These are phyloP conservation scores for Busseola fusca DNA, from an alignment of 2,888 invertebrate genomes.

Conservation along the genomic window DNA sequence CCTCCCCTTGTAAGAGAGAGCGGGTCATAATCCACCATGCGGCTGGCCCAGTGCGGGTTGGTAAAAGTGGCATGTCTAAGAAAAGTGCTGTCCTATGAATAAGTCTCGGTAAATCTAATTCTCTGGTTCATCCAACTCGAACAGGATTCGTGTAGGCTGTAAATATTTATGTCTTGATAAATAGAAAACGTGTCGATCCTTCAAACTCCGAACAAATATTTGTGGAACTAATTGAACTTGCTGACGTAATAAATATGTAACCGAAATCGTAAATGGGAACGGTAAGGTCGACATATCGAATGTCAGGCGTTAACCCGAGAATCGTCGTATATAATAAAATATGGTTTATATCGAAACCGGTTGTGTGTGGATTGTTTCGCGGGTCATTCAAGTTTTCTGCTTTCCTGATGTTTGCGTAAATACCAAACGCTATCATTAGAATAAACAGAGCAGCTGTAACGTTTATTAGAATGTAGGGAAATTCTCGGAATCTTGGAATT, in stretches of 20 bases:
- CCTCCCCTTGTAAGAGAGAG: neutral
- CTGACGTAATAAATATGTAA: conserved; percentile 57
- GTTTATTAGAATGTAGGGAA: conserved; percentile 16
- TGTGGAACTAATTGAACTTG: conserved; percentile 58
- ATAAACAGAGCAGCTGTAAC: conserved; percentile 39
- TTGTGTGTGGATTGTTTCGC: conserved; percentile 31
- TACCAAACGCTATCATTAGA: conserved; percentile 37
- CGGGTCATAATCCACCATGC: neutral
- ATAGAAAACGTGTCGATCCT: conserved; percentile 36
- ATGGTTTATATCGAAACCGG: conserved; percentile 45
- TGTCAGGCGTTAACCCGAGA: conserved; percentile 56
- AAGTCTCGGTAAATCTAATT: conserved; percentile 8
- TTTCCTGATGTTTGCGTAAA: conserved; percentile 29
- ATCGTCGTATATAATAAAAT: conserved; percentile 42
- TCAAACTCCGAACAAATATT: conserved; percentile 52
- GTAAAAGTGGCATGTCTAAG: neutral
- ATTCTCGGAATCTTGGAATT: conserved; percentile 2
- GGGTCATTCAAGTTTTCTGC: conserved; percentile 46
- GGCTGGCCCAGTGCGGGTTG: neutral
- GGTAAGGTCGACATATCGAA: conserved; percentile 56
- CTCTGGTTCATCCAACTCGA: neutral
- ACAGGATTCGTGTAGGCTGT: conserved; percentile 17
- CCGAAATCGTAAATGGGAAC: conserved; percentile 59
- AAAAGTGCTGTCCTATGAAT: neutral
- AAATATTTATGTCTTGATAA: conserved; percentile 31